A percentile compares a stretch with the other conserved stretches of the same genome.
phyloP scores from a whole-genome alignment of 2,113 vertebrate genomes.

The Noctilio leporinus region DNA sequence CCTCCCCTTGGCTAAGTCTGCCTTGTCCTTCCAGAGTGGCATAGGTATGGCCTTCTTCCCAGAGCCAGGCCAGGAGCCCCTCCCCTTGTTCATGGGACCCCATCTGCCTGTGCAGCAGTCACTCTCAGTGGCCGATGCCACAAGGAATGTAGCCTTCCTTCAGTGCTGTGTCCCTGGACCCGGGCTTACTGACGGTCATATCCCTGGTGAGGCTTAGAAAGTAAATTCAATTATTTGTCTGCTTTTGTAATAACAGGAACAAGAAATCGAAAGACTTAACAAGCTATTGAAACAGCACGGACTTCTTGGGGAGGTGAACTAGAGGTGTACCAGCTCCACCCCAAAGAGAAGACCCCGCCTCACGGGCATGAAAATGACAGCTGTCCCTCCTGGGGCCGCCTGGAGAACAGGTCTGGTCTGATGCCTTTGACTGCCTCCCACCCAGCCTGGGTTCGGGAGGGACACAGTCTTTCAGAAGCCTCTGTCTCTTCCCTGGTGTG shows the following conservation, averaged over 20 bases:
- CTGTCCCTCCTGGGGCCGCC: neutral
- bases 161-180: neutral
- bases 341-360: neutral
- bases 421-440: neutral
- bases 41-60: neutral
- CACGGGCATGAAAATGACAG: neutral
- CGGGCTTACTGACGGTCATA: neutral
- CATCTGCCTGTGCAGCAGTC: fast-evolving
- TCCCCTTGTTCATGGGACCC: neutral
- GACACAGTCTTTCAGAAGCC: neutral
- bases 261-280: slow-evolving; percentile 87
- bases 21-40: neutral
- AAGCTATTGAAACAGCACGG: slow-evolving; percentile 83
- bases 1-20: neutral
- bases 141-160: neutral
- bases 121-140: neutral
- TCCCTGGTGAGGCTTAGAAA: neutral
- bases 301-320: slow-evolving; percentile 66
- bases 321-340: neutral
- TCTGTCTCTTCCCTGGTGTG: neutral
- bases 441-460: neutral
- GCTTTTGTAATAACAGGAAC: slow-evolving; percentile 80
- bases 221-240: neutral
- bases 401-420: neutral
- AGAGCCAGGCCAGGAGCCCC: neutral